phyloP scores from a whole-genome alignment of 2,888 invertebrate genomes.

The Cynaeus angustus region DNA sequence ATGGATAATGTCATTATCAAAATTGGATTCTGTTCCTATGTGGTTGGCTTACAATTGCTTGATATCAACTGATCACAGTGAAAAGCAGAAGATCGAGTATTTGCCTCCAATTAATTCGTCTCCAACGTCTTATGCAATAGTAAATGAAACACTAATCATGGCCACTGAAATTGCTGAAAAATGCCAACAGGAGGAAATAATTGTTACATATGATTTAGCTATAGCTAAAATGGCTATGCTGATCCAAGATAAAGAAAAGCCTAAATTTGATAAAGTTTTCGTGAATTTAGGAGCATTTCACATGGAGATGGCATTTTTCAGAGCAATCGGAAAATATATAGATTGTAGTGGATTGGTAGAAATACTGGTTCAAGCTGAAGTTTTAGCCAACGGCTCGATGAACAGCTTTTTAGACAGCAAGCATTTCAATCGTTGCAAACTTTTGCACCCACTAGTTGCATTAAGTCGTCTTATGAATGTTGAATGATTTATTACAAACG shows the following conservation, averaged over 20 bases:
- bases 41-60: slow-evolving; percentile 61
- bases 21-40: slow-evolving; percentile 57
- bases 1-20: slow-evolving; percentile 50
- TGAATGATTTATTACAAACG: too few species aligned
- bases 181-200: slow-evolving; percentile 57
- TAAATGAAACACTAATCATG: slow-evolving; percentile 60
- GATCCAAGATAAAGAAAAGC: slow-evolving; percentile 56
- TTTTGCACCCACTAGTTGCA: too few species aligned
- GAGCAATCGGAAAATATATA: slow-evolving; percentile 23
- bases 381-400: too few species aligned
- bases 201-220: slow-evolving; percentile 63
- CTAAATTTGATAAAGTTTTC: slow-evolving; percentile 43
- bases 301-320: slow-evolving; percentile 8
- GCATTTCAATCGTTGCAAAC: too few species aligned
- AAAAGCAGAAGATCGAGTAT: slow-evolving; percentile 59
- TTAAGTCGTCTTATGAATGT: too few species aligned
- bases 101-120: slow-evolving; percentile 63
- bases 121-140: slow-evolving; percentile 58
- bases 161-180: slow-evolving; percentile 56
- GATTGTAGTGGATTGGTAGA: not conserved
- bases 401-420: too few species aligned
- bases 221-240: slow-evolving; percentile 53
- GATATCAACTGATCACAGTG: slow-evolving; percentile 51
- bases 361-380: not conserved
- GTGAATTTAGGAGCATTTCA: slow-evolving; percentile 19